Conservation (phyloP, 2,888 invertebrate species). For the Tridacna gigas region DNA sequence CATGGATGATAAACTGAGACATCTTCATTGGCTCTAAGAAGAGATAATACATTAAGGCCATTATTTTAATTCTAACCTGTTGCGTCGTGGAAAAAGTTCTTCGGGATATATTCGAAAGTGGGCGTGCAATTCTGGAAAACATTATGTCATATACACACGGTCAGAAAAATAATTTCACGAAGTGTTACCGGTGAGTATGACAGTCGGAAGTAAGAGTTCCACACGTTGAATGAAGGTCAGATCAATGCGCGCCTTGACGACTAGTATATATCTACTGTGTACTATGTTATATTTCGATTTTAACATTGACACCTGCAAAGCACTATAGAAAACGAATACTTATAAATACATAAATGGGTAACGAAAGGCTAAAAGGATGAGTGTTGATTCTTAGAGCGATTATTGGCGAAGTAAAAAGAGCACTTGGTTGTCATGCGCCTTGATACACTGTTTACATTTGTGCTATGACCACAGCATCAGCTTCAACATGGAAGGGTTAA, state of each 20-base stretch:
- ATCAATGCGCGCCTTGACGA: slow-evolving; percentile 23
- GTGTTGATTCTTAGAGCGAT: not conserved
- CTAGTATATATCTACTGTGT: not conserved
- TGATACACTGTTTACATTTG: slow-evolving; percentile 48
- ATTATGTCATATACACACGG: slow-evolving; percentile 42
- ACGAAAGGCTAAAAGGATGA: not conserved
- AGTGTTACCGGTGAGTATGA: not conserved
- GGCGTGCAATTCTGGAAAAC: slow-evolving; percentile 75
- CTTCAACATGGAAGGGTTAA: slow-evolving; percentile 74
- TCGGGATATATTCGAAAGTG: slow-evolving; percentile 56
- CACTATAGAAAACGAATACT: not conserved
- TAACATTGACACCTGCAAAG: not conserved
- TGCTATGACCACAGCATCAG: slow-evolving; percentile 35
- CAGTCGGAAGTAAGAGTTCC: slow-evolving; percentile 11
- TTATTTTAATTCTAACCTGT: slow-evolving; percentile 38
- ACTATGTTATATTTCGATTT: not conserved
- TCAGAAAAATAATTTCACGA: not conserved
- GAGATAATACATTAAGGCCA: too few relatives aligned
- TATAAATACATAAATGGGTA: too few relatives aligned
- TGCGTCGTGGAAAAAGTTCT: slow-evolving; percentile 67
- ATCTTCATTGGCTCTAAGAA: too few relatives aligned
- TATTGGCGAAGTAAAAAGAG: not conserved
- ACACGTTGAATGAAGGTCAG: slow-evolving; percentile 13
- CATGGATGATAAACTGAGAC: too few relatives aligned
- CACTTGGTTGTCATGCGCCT: slow-evolving; percentile 35